These are phyloP conservation scores for Ariolimax columbianus DNA, from an alignment of 2,888 invertebrate genomes.

Conservation along the genomic window DNA sequence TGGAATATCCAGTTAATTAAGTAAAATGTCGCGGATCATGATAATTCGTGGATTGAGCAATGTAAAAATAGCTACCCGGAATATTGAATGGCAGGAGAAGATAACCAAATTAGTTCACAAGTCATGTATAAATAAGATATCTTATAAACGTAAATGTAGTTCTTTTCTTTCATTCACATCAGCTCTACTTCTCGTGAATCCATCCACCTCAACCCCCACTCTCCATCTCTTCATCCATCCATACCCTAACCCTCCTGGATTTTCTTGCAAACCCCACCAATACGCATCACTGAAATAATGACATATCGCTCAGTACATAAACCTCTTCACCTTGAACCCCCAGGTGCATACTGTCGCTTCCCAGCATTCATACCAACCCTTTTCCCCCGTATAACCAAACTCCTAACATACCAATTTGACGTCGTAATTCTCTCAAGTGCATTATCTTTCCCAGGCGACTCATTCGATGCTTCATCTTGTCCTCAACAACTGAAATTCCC, in stretches of 20 bases:
- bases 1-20: background rate
- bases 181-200: background rate
- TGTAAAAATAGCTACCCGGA: background rate
- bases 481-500: background rate
- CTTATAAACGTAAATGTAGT: background rate
- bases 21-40: background rate
- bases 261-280: background rate
- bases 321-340: background rate
- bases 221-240: background rate
- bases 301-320: background rate
- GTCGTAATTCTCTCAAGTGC: background rate
- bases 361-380: background rate
- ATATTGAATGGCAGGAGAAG: background rate
- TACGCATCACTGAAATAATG: background rate
- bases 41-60: background rate
- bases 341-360: background rate
- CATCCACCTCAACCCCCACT: background rate
- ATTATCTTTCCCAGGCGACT: background rate
- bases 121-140: background rate
- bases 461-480: background rate
- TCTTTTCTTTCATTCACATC: background rate
- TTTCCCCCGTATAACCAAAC: background rate
- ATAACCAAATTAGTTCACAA: background rate
- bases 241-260: background rate
- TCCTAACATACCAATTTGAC: background rate